Base-by-base conservation (phyloP, 2,113 vertebrate genomes). In the Cebidichthys violaceus region DNA sequence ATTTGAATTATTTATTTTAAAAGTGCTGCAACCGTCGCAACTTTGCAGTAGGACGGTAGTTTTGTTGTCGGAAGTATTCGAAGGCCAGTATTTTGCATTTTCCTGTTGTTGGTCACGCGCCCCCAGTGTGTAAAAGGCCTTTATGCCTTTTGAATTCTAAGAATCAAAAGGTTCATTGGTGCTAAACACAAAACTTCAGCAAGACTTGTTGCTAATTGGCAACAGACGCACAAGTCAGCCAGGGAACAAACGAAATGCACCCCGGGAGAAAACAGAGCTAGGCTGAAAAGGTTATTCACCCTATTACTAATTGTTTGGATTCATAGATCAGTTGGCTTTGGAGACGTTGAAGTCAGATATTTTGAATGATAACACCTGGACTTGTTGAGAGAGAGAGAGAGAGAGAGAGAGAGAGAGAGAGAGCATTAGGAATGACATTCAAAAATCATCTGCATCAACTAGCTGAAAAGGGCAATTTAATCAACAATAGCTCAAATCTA, bases 401-500 rank as follows among this genome's bases (percentile, higher is more conserved):
- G 24, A 18, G 33, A 61, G 17, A 41, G 22, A 9, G 47, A 62
- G 17, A 41, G 22, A 9, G 47, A 62, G 47, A n/a, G 27, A 22
- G 43, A 57, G 33, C 37, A 74, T 57, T 65, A 29, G 4, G 29
- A 76, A 62, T 81, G 39, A 65, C 81, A 70, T 83, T 75, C 69
- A 69, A 15, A 83, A 77, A 9, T 5, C 18, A 45, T 17, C 52
- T 60, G 39, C 52, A 76, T 72, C 43, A 79, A 72, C 62, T 22
- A 57, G 8, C 6, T 68, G 35, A 54, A 73, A 84, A 80, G 64
- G 45, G n/a, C 76, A 79, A 68, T 35, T 62, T 76, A 47, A 76
- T 83, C 35, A 61, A 77, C 61, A 43, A 67, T 9, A 67, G 43
- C 8, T 72, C 14, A 66, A 43, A 65, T 59, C 43, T 45, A 83